Evolutionary conservation across 1,140 invertebrate genomes (phyloP).

Genomic region (Cherax destructor): DNA sequence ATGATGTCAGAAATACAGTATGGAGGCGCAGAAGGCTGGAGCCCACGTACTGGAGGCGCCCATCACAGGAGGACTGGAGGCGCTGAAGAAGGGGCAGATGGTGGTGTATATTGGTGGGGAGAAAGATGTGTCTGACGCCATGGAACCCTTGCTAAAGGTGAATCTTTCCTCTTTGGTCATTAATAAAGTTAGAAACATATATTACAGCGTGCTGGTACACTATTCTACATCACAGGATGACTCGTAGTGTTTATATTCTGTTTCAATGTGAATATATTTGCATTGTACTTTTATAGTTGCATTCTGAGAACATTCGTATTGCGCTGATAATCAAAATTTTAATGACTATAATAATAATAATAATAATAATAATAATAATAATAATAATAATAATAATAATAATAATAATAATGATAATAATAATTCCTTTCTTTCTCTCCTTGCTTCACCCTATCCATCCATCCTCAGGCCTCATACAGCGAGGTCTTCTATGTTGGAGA

Average conservation of each 20-base stretch:
- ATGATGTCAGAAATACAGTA: constrained; percentile 12
- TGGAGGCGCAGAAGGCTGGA: constrained; percentile 12
- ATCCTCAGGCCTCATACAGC: constrained; percentile 54
- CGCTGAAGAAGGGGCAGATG: constrained; percentile 71
- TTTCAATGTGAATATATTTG: too few species aligned
- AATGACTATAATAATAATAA: too few species aligned
- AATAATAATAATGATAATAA: too few species aligned
- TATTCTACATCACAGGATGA: too few species aligned
- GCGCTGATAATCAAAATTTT: too few species aligned
- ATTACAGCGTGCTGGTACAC: too few species aligned
- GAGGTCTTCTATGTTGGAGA: constrained; percentile 52
- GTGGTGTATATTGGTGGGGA: constrained; percentile 64
- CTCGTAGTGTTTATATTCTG: too few species aligned
- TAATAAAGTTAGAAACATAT: too few species aligned
- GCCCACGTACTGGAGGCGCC: constrained; percentile 68
- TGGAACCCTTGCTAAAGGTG: constrained; percentile 40
- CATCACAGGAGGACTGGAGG: constrained; percentile 65
- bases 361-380: background rate
- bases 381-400: background rate
- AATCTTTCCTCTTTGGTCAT: too few species aligned
- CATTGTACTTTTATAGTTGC: too few species aligned
- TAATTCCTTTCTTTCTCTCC: background rate
- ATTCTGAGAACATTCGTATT: too few species aligned
- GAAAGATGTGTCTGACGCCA: constrained; percentile 1
- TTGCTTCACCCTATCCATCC: background rate